Evolutionary conservation across 1,140 invertebrate genomes (phyloP).

Genomic region (Atopsyche davidsoni): DNA sequence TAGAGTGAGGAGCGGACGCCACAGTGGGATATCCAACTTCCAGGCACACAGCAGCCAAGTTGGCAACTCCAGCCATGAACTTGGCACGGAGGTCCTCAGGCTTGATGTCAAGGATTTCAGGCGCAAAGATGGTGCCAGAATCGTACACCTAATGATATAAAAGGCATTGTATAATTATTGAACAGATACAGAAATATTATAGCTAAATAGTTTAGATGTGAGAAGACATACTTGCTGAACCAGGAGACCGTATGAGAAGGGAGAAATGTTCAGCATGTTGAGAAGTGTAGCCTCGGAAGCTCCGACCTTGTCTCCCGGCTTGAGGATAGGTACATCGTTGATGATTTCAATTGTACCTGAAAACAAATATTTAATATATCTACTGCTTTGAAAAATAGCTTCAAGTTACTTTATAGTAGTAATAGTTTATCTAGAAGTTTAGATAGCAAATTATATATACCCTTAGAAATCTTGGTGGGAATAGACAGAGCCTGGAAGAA

Average conservation of each 20-base stretch:
- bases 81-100: constrained; percentile 87
- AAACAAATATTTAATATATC: constrained; percentile 21
- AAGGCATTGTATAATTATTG: too few relatives aligned
- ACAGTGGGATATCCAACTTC: constrained; percentile 92
- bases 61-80: constrained; percentile 89
- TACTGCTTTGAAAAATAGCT: too few relatives aligned
- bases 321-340: constrained; percentile 94
- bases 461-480: constrained; percentile 99
- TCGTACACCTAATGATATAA: constrained; percentile 73
- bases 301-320: constrained; percentile 95
- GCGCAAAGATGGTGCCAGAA: constrained; percentile 95
- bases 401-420: too few relatives aligned
- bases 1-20: constrained; percentile 93
- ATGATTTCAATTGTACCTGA: constrained; percentile 97
- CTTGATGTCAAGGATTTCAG: constrained; percentile 96
- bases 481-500: constrained; percentile 99
- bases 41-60: constrained; percentile 91
- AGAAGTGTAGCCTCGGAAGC: constrained; percentile 96
- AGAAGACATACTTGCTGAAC: constrained; percentile 63
- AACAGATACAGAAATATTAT: too few relatives aligned
- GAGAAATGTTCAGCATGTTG: constrained; percentile 99
- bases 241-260: constrained; percentile 96
- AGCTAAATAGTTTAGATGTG: neutral
- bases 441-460: constrained; percentile 40
- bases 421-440: too few relatives aligned